Conservation (phyloP, 2,113 vertebrate genomes). For the Pipa parva region DNA sequence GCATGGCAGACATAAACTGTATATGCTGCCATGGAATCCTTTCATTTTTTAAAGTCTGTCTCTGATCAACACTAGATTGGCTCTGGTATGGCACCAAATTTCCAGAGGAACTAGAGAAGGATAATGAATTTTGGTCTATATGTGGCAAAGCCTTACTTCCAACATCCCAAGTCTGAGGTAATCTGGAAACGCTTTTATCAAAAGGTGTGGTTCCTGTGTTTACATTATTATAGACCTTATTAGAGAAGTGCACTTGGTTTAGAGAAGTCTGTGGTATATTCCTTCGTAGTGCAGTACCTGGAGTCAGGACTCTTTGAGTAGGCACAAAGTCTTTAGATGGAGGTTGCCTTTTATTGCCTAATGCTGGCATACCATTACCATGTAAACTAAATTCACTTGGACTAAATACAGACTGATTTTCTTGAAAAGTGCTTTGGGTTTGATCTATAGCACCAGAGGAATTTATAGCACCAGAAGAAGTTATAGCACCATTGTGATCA, state of each 20-base stretch:
- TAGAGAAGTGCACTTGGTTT: conserved; percentile 79
- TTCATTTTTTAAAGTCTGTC: conserved; percentile 67
- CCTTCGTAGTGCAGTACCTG: conserved; percentile 71
- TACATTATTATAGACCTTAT: conserved; percentile 66
- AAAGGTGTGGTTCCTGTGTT: conserved; percentile 64
- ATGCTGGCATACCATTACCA: conserved; percentile 60
- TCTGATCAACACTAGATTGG: conserved; percentile 71
- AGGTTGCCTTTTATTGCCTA: conserved; percentile 66
- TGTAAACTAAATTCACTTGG: conserved; percentile 64
- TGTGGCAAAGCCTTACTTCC: conserved; percentile 67
- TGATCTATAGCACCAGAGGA: conserved; percentile 71
- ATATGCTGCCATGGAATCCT: conserved; percentile 80
- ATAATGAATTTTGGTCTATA: conserved; percentile 66
- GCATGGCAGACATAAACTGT: conserved; percentile 60
- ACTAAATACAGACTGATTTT: conserved; percentile 68
- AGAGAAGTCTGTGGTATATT: conserved; percentile 67
- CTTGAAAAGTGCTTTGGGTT: conserved; percentile 69
- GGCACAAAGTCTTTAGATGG: conserved; percentile 59
- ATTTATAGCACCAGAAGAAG: conserved; percentile 69
- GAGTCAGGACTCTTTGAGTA: conserved; percentile 65
- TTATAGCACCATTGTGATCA: conserved; percentile 66
- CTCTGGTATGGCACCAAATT: conserved; percentile 71
- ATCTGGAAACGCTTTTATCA: conserved; percentile 68
- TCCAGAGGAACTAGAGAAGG: conserved; percentile 64
- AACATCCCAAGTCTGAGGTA: conserved; percentile 79